Evolutionary conservation across 2,888 invertebrate species (phyloP).

Genomic region (Zele albiditarsus): DNA sequence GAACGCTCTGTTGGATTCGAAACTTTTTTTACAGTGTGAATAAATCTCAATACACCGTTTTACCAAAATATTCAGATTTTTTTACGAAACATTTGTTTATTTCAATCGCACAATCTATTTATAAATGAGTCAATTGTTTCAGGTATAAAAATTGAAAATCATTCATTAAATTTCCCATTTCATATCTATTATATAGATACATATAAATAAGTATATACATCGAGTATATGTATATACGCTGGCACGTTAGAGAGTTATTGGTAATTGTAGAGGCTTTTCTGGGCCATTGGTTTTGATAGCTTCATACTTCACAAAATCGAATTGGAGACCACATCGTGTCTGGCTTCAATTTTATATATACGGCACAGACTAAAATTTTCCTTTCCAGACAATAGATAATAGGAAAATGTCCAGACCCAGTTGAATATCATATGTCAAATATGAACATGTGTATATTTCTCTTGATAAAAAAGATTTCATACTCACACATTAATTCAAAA

Average conservation of each 20-base stretch:
- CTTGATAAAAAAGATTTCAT: background rate
- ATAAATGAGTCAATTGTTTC: conserved; percentile 24
- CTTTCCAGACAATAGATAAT: conserved; percentile 54
- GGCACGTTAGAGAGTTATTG: conserved; percentile 67
- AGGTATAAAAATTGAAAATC: background rate
- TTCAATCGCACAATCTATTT: too few species aligned
- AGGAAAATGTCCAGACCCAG: conserved; percentile 26
- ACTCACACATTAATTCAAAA: background rate
- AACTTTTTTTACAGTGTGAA: too few species aligned
- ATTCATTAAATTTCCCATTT: too few species aligned
- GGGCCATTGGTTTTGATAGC: conserved; percentile 71
- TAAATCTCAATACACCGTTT: too few species aligned
- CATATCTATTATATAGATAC: conserved; percentile 10
- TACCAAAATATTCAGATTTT: too few species aligned
- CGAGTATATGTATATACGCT: conserved; percentile 17
- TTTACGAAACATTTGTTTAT: conserved; percentile 17
- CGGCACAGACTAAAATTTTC: conserved; percentile 32
- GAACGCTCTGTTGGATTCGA: too few species aligned
- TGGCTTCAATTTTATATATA: conserved; percentile 46
- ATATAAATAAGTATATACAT: conserved; percentile 17
- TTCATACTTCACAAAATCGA: conserved; percentile 71
- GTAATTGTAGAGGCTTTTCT: conserved; percentile 68
- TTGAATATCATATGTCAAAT: conserved; percentile 33
- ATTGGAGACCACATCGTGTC: conserved; percentile 63
- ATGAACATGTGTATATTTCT: conserved; percentile 17